These are phyloP conservation scores for Eriocheir sinensis DNA, from an alignment of 1,140 invertebrate species.

Conservation along the genomic window DNA sequence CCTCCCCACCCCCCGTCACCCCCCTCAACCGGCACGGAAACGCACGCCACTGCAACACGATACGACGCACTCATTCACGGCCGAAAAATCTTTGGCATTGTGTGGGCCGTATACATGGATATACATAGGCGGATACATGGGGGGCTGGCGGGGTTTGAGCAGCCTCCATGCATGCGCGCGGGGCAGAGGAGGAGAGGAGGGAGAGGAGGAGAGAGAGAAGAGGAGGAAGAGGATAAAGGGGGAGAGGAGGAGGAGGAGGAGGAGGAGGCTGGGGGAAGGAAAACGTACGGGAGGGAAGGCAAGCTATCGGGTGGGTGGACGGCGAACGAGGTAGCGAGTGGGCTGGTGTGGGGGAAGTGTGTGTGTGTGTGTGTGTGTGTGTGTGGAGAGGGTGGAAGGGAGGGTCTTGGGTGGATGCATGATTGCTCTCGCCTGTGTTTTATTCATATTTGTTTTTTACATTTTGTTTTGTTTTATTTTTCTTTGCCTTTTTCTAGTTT, in stretches of 20 bases:
- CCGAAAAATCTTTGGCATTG: conserved; percentile 8
- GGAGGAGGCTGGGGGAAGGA: too few species aligned
- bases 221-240: not conserved
- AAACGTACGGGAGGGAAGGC: not conserved
- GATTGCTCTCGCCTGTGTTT: too few species aligned
- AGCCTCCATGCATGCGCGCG: not conserved
- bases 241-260: not conserved
- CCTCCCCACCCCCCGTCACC: not conserved
- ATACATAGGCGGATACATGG: not conserved
- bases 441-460: too few species aligned
- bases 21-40: not conserved
- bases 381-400: too few species aligned
- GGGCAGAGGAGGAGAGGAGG: not conserved
- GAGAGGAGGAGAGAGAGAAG: not conserved
- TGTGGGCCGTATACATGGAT: conserved; percentile 1
- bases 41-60: not conserved
- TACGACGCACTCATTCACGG: conserved; percentile 12
- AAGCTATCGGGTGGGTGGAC: not conserved
- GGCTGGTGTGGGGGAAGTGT: too few species aligned
- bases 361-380: too few species aligned
- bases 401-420: too few species aligned
- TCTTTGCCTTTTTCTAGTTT: too few species aligned
- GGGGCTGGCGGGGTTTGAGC: not conserved
- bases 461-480: too few species aligned
- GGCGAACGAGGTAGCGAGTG: too few species aligned